Percentiles rank a stretch among this genome's conserved stretches.
Conservation (phyloP, 2,113 vertebrate genomes). For the Haemorhous mexicanus region DNA sequence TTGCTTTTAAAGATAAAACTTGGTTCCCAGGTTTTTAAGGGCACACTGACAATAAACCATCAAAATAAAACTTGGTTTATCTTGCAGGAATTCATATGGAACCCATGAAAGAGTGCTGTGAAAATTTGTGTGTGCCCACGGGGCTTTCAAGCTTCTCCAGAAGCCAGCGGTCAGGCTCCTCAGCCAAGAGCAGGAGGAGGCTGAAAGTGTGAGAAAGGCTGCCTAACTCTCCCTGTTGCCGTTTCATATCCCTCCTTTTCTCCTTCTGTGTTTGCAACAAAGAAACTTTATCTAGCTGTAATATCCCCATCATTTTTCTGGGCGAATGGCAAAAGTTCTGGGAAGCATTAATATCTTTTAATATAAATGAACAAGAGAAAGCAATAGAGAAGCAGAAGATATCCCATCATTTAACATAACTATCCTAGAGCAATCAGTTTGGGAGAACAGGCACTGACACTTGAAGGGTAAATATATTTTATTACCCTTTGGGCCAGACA, state of each 20-base stretch:
- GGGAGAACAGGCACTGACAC: neutral
- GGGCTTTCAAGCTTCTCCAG: neutral
- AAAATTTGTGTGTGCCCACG: neutral
- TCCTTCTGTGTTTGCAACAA: neutral
- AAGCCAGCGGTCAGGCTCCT: neutral
- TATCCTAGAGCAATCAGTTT: neutral
- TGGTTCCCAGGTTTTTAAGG: neutral
- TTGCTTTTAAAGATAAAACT: slow-evolving; percentile 25
- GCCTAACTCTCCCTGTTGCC: neutral
- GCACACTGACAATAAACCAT: neutral
- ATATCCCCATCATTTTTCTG: neutral
- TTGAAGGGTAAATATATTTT: slow-evolving; percentile 13
- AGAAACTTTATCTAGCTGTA: neutral
- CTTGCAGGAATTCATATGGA: neutral
- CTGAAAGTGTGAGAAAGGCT: neutral
- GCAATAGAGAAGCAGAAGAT: neutral
- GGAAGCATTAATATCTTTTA: neutral
- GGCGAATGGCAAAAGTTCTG: neutral
- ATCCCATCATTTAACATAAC: neutral
- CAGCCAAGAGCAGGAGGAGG: neutral
- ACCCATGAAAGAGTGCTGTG: neutral
- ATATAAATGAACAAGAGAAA: neutral
- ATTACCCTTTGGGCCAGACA: neutral
- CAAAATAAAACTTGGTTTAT: neutral
- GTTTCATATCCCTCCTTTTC: neutral